A percentile compares a stretch with the other conserved stretches of the same genome.
Evolutionary conservation across 2,113 vertebrate species (phyloP).

Genomic region (Rousettus leschenaultii): DNA sequence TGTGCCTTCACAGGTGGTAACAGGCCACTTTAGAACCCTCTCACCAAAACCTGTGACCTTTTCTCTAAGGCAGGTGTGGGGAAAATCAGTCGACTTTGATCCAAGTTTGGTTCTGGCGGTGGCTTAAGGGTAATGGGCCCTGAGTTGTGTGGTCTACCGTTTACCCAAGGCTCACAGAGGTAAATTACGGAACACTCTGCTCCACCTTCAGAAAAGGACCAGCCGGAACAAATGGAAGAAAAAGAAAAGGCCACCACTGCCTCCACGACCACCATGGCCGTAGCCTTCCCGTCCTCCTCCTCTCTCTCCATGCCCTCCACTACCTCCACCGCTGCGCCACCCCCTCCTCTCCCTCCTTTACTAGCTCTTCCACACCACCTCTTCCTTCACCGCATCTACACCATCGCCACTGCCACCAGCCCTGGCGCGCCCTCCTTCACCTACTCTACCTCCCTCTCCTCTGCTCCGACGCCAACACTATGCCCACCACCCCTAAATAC

Average conservation of each 20-base stretch:
- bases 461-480: accelerated
- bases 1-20: neutral
- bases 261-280: neutral
- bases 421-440: neutral
- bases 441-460: neutral
- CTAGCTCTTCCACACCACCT: neutral
- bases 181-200: neutral
- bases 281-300: neutral
- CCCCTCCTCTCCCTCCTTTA: neutral
- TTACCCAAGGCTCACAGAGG: neutral
- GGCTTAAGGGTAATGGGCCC: neutral
- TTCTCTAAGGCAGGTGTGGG: neutral
- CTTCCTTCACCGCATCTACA: neutral
- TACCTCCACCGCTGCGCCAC: neutral
- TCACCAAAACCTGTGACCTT: neutral
- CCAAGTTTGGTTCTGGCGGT: neutral
- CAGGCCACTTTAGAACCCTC: neutral
- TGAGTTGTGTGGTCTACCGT: neutral
- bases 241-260: too few relatives aligned
- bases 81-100: neutral
- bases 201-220: neutral
- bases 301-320: neutral
- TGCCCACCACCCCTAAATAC: neutral
- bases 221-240: neutral
- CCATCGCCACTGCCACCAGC: neutral